phyloP scores from a whole-genome alignment of 2,797 vertebrate species.

The Artibeus jamaicensis region DNA sequence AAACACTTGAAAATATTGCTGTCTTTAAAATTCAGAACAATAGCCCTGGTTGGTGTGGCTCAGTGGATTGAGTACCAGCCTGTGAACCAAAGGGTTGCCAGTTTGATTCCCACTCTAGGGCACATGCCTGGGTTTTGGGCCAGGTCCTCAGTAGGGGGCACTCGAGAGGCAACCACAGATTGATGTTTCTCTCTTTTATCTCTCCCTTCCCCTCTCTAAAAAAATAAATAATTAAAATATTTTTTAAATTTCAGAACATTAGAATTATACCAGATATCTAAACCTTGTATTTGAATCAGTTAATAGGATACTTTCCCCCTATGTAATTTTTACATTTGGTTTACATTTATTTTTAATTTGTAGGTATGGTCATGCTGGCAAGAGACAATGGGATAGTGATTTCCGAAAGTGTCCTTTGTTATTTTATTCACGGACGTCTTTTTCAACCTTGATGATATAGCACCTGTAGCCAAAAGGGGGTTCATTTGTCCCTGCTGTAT shows the following conservation, averaged over 20 bases:
- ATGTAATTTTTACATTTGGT: not conserved
- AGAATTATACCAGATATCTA: not conserved
- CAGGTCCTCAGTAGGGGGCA: too few species aligned
- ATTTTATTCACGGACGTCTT: conserved; percentile 29
- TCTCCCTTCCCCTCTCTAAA: too few species aligned
- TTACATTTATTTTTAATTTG: not conserved
- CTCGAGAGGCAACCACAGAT: too few species aligned
- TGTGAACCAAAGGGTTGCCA: too few species aligned
- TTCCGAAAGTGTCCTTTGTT: conserved; percentile 44
- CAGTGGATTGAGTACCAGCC: too few species aligned
- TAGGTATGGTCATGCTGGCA: not conserved
- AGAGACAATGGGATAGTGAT: not conserved
- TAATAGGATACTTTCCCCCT: not conserved
- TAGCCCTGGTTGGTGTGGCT: too few species aligned
- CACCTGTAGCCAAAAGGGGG: not conserved
- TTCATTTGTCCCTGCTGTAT: not conserved
- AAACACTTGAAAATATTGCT: conserved; percentile 14
- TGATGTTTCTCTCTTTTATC: too few species aligned
- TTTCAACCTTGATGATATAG: not conserved
- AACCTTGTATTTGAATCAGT: not conserved
- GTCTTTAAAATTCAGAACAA: conserved; percentile 47
- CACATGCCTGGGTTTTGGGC: too few species aligned
- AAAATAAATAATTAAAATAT: too few species aligned
- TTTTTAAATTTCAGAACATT: not conserved
- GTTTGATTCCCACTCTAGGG: too few species aligned